These are phyloP conservation scores for Syrrhaptes paradoxus DNA, from an alignment of 2,113 vertebrate genomes.

Conservation along the genomic window DNA sequence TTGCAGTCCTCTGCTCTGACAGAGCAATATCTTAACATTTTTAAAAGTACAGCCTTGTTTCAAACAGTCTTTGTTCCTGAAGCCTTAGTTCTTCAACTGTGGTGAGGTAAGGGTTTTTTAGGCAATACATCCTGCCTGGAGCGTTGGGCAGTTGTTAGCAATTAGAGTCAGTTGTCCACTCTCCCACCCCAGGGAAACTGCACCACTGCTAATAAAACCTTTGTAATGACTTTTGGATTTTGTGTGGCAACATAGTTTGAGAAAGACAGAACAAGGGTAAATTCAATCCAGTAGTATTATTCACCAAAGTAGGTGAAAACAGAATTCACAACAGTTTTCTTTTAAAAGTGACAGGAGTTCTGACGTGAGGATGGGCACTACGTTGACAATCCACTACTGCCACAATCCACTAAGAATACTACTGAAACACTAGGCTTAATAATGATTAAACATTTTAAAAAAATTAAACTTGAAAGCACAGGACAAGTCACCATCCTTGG, in stretches of 20 bases:
- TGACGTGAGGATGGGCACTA: rapidly evolving
- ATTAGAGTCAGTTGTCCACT: background rate
- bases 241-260: background rate
- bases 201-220: background rate
- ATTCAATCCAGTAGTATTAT: background rate
- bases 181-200: background rate
- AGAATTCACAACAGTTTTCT: background rate
- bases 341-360: background rate
- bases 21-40: background rate
- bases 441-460: background rate
- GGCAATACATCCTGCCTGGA: background rate
- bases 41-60: background rate
- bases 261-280: background rate
- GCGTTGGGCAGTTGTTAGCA: background rate
- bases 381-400: background rate
- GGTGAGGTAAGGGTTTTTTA: background rate
- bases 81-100: background rate
- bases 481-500: background rate
- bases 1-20: background rate
- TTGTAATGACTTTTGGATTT: background rate
- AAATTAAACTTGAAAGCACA: background rate
- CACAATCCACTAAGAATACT: background rate
- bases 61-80: background rate
- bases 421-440: background rate
- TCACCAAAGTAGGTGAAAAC: background rate